Evolutionary conservation across 2,113 vertebrate genomes (phyloP).

Genomic region (Orthonyx spaldingii): DNA sequence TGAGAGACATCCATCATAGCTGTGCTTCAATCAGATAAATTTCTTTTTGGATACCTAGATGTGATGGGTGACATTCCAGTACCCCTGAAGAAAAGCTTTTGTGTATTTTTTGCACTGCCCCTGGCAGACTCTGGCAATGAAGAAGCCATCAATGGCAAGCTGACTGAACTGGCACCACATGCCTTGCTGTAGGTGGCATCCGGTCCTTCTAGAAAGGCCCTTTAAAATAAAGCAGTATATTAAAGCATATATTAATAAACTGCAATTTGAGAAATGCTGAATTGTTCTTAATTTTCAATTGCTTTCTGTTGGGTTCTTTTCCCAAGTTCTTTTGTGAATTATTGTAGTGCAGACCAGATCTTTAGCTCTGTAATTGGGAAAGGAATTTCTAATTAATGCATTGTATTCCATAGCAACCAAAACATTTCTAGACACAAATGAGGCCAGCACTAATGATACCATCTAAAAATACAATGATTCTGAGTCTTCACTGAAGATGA

Average conservation of each 20-base stretch:
- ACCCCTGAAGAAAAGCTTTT: neutral
- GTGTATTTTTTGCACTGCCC: neutral
- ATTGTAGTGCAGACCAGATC: neutral
- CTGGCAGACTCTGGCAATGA: neutral
- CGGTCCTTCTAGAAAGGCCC: neutral
- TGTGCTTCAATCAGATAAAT: neutral
- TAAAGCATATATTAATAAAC: neutral
- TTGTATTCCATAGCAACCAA: neutral
- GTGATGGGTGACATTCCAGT: neutral
- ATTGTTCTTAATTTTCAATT: neutral
- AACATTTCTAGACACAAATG: neutral
- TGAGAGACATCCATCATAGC: neutral
- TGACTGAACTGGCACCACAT: neutral
- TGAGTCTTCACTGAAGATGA: neutral
- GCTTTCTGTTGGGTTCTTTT: neutral
- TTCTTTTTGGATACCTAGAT: neutral
- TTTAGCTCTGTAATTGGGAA: neutral
- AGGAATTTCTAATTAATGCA: neutral
- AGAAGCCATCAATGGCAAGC: accelerated
- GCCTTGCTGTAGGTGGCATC: neutral
- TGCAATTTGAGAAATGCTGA: neutral
- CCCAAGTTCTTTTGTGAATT: neutral
- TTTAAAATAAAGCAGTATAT: neutral
- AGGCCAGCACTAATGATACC: neutral
- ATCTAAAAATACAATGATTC: neutral